phyloP scores from a whole-genome alignment of 2,113 vertebrate species.

The Chloropsis cyanopogon region DNA sequence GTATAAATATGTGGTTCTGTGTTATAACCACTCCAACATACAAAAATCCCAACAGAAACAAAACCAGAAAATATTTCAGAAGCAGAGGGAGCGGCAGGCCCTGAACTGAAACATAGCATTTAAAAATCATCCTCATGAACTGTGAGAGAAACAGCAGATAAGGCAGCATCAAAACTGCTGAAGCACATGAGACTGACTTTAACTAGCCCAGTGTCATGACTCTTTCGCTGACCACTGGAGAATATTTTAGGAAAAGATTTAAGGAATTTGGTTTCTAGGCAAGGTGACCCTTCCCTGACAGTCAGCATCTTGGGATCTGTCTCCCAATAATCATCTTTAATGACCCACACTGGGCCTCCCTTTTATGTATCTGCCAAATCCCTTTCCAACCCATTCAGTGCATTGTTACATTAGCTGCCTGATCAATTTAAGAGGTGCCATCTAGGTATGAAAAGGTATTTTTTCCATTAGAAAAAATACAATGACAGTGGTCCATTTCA shows the following conservation, averaged over 20 bases:
- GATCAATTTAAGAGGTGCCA: background rate
- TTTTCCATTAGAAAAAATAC: background rate
- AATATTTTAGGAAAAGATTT: background rate
- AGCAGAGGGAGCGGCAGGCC: background rate
- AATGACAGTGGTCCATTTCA: background rate
- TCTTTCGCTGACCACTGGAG: background rate
- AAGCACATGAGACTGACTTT: background rate
- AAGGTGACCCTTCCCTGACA: background rate
- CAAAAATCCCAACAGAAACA: background rate
- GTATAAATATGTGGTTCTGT: background rate
- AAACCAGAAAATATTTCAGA: background rate
- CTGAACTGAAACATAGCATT: background rate
- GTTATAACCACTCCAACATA: background rate
- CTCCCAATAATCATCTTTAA: background rate
- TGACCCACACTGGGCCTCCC: background rate
- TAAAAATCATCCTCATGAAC: background rate
- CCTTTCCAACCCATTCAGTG: background rate
- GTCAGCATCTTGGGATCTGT: background rate
- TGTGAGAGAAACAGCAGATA: background rate
- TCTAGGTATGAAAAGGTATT: background rate
- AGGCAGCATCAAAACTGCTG: background rate
- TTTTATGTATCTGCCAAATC: background rate
- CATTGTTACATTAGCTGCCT: background rate
- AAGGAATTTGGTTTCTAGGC: background rate
- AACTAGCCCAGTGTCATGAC: background rate